Percentiles rank a stretch among this genome's conserved stretches.
These are phyloP conservation scores for Lophotis ruficrista DNA, from an alignment of 2,113 vertebrate genomes.

Conservation along the genomic window DNA sequence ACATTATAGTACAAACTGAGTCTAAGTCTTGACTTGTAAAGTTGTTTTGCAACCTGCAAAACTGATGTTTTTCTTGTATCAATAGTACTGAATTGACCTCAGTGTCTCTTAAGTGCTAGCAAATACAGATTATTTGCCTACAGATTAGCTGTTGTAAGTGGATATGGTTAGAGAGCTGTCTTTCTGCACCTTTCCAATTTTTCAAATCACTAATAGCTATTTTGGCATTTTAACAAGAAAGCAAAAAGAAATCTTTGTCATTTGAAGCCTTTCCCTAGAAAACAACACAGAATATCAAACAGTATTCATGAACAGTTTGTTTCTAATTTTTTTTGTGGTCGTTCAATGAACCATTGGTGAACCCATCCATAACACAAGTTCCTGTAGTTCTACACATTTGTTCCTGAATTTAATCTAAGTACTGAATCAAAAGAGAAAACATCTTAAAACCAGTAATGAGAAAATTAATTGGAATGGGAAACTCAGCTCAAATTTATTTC, in stretches of 20 bases:
- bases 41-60: neutral
- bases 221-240: neutral
- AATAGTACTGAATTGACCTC: neutral
- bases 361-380: neutral
- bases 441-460: neutral
- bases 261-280: neutral
- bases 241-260: neutral
- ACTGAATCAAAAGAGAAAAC: neutral
- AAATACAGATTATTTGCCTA: neutral
- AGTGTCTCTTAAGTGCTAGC: neutral
- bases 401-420: neutral
- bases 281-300: neutral
- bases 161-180: neutral
- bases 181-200: neutral
- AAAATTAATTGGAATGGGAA: conserved; percentile 22
- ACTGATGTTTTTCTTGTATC: neutral
- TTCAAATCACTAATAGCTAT: neutral
- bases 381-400: neutral
- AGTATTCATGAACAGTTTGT: neutral
- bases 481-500: conserved; percentile 1
- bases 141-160: neutral
- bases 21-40: neutral
- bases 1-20: neutral
- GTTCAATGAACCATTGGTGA: neutral
- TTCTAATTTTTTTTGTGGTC: neutral